A percentile compares a stretch with the other conserved stretches of the same genome.
phyloP scores from a whole-genome alignment of 2,797 vertebrate species.

The Microctenopoma steveboyesi region DNA sequence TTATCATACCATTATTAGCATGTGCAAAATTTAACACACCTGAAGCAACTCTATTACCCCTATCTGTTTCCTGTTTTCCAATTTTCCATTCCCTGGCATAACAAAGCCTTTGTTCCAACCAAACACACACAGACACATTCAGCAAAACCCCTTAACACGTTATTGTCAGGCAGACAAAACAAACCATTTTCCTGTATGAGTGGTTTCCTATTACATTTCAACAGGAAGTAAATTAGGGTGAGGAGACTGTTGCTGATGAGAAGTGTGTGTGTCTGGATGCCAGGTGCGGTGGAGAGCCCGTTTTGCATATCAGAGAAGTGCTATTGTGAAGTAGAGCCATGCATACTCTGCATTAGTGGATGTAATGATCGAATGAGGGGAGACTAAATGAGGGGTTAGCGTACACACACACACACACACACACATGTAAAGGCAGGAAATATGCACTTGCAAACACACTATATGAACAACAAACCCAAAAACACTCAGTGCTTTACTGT shows the following conservation, averaged over 20 bases:
- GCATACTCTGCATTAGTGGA: constrained; percentile 71
- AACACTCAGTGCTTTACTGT: constrained; percentile 36
- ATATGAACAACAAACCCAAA: constrained; percentile 23
- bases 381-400: constrained; percentile 69
- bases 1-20: constrained; percentile 27
- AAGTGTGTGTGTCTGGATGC: constrained; percentile 71
- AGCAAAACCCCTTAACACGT: constrained; percentile 49
- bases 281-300: constrained; percentile 77
- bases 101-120: constrained; percentile 63
- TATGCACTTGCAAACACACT: constrained; percentile 8
- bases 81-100: constrained; percentile 44
- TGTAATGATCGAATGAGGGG: constrained; percentile 78
- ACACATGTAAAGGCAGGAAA: constrained; percentile 5
- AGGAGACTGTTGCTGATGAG: constrained; percentile 70
- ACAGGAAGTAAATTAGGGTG: constrained; percentile 73
- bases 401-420: constrained; percentile 10
- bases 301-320: constrained; percentile 86
- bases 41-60: constrained; percentile 60
- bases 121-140: constrained; percentile 50
- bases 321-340: constrained; percentile 73
- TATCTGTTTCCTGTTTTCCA: constrained; percentile 55
- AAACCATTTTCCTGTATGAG: constrained; percentile 73
- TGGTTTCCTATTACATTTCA: constrained; percentile 79
- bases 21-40: constrained; percentile 65
- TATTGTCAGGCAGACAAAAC: constrained; percentile 79